Evolutionary conservation across 2,113 vertebrate species (phyloP), one percentile per base, ranked within the genome.

Genomic region (Sprattus sprattus): DNA sequence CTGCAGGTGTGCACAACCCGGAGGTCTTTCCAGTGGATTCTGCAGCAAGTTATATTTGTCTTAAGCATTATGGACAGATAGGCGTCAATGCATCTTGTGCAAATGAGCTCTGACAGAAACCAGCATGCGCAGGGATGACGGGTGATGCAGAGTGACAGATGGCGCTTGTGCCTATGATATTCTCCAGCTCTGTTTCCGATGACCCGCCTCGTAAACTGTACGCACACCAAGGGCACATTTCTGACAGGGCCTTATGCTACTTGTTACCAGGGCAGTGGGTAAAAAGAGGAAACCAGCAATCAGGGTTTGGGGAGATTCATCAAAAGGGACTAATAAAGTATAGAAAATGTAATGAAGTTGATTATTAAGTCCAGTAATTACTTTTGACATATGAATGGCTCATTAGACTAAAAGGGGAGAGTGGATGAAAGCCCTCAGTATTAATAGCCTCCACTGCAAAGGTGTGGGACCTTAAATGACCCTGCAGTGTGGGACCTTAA

Each of bases 311-410:
- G 60, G 2, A 9, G 57, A 82, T 67, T 32, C 49, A 88, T 84
- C 84, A 85, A 82, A 67, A 87, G 52, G 81, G 80, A 85, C 86
- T 45, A 86, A 84, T 64, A 83, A 39, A 1, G 39, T 39, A 39
- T 39, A 39, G 1, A 39, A 39, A 57, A 81, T 81, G 88, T 89
- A 88, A 91, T 89, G 80, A 85, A 88, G 84, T 49, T 75, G 86
- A 87, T 88, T 20, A 60, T 6, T 6, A 7, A 57, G 81, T 54
- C 81, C 82, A 71, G 71, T 89, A 84, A 89, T 88, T 87, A 78
- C 46, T 86, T 83, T 81, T 80, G 84, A 85, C 86, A 81, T 86
- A 50, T n/a, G 87, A 90, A 80, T 28, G 83, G 81, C 80, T 89
- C 87, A 78, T 84, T 89, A 87, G 82, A 64, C 60, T 78, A 45